phyloP scores from a whole-genome alignment of 2,888 invertebrate genomes.

The Volucella inanis region DNA sequence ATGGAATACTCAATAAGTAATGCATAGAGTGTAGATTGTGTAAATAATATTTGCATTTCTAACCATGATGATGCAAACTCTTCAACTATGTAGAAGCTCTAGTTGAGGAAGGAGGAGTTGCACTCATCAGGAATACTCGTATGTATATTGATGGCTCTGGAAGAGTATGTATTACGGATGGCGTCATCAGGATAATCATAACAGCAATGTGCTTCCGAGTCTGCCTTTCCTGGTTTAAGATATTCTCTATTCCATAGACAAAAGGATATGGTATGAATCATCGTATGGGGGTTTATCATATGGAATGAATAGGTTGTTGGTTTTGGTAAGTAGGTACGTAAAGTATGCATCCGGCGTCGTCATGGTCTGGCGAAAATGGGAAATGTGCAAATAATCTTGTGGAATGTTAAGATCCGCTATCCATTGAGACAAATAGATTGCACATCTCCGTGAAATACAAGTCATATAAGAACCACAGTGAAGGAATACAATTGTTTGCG shows the following conservation, averaged over 20 bases:
- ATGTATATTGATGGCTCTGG: slow-evolving; percentile 35
- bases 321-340: neutral
- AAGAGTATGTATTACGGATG: slow-evolving; percentile 15
- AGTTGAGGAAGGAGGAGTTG: neutral
- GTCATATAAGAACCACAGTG: slow-evolving; percentile 12
- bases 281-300: neutral
- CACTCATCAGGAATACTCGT: neutral
- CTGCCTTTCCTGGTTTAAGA: neutral
- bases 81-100: neutral
- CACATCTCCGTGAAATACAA: slow-evolving; percentile 9
- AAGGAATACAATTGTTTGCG: slow-evolving; percentile 47
- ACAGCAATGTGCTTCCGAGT: slow-evolving; percentile 3
- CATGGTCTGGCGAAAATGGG: slow-evolving; percentile 33
- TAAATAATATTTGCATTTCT: slow-evolving; percentile 40
- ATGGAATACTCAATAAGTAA: too few relatives aligned
- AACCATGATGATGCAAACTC: slow-evolving; percentile 1
- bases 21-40: slow-evolving; percentile 10
- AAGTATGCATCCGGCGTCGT: slow-evolving; percentile 32
- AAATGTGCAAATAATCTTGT: slow-evolving; percentile 69
- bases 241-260: too few relatives aligned
- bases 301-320: slow-evolving; percentile 3
- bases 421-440: slow-evolving; percentile 32
- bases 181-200: slow-evolving; percentile 35
- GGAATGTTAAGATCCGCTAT: slow-evolving; percentile 57
- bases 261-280: too few relatives aligned